Conservation (phyloP, 2,113 vertebrate species). For the Aegotheles bennettii region DNA sequence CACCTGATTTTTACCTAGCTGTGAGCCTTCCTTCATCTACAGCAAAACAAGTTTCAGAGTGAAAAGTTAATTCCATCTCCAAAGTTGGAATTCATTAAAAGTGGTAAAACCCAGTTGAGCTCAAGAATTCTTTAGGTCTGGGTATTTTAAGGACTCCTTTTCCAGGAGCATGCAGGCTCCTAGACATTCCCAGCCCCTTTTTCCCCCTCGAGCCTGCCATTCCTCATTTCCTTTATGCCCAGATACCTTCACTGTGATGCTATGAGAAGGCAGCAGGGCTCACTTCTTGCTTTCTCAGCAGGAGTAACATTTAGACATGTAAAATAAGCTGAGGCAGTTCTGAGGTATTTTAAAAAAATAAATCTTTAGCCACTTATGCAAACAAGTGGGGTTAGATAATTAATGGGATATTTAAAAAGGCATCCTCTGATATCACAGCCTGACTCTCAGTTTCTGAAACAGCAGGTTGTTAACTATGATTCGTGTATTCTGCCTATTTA, state of each 20-base stretch:
- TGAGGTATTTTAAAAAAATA: not conserved
- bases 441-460: not conserved
- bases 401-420: not conserved
- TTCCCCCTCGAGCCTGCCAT: not conserved
- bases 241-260: too few species aligned
- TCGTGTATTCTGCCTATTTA: not conserved
- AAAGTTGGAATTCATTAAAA: not conserved
- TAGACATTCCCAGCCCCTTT: not conserved
- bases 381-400: not conserved
- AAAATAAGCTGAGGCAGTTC: not conserved
- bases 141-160: not conserved
- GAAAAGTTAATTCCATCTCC: not conserved
- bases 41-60: not conserved
- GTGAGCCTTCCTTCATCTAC: not conserved
- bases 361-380: not conserved
- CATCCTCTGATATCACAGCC: not conserved
- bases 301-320: not conserved
- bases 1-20: not conserved
- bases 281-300: not conserved
- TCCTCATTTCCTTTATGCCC: not conserved
- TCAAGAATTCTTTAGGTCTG: not conserved
- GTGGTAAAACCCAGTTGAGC: not conserved
- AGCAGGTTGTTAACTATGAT: not conserved
- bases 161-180: not conserved
- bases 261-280: not conserved